A percentile compares a stretch with the other conserved stretches of the same genome.
These are phyloP conservation scores for Apostichopus japonicus DNA, from an alignment of 35 echinoderm and acorn worm genomes.

Conservation along the genomic window DNA sequence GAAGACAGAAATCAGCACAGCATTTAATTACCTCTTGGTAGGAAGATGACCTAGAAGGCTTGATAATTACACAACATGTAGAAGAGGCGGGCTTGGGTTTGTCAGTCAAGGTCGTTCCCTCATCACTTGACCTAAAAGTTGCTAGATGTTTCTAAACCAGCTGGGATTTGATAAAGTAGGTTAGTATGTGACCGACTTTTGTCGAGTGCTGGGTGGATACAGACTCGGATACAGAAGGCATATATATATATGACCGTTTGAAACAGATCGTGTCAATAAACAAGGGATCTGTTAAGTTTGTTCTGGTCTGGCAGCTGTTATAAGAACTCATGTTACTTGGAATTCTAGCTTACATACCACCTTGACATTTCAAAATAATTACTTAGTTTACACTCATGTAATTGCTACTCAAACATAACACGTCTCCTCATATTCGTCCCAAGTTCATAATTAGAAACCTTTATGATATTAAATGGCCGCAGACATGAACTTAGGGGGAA, in stretches of 20 bases:
- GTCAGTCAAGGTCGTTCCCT: neutral
- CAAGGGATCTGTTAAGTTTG: neutral
- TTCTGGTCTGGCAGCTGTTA: neutral
- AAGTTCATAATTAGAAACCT: neutral
- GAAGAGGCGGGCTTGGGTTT: neutral
- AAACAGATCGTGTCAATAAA: neutral
- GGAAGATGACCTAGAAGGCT: too few species aligned
- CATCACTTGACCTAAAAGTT: neutral
- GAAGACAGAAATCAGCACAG: too few species aligned
- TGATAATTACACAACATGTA: too few species aligned
- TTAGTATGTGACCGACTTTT: slow-evolving; percentile 19
- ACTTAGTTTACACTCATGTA: neutral
- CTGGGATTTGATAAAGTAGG: slow-evolving; percentile 3
- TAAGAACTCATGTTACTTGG: neutral
- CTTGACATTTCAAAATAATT: slow-evolving; percentile 8
- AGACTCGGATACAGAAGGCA: neutral
- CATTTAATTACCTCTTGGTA: too few species aligned
- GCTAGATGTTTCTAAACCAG: neutral
- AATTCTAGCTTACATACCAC: slow-evolving; percentile 18
- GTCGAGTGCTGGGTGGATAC: neutral
- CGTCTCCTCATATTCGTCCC: neutral
- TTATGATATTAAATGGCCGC: too few species aligned
- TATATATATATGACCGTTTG: neutral
- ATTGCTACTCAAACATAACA: neutral
- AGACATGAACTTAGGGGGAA: too few species aligned